Evolutionary conservation across 2,113 vertebrate species (phyloP), one percentile per base, ranked within the genome.

Genomic region (Rhinopomastus cyanomelas): DNA sequence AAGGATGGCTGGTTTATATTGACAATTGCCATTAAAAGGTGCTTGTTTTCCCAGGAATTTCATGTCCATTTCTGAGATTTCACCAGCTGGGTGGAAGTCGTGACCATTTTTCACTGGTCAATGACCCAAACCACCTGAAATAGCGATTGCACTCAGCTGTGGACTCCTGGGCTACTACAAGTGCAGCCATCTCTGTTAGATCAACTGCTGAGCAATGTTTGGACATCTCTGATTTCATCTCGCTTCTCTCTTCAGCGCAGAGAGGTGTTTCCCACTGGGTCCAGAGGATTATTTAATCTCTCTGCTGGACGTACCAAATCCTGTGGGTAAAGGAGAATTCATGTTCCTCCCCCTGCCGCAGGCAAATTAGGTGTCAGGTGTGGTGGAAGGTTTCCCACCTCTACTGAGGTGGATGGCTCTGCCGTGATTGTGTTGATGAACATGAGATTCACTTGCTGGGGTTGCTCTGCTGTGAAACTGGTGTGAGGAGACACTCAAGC

Each of bases 171-270:
- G 71, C 71, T 81, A 10, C 2, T 25, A 20, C 22, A 4, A 5
- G 10, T 2, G 2, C n/a, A 81, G 81, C 53, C 69, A 36, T 5
- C 64, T 51, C 71, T 42, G 34, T 49, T 67, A 25, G n/a, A 30
- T 29, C n/a, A 81, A 67, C 72, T 64, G 72, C 74, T 95, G 93
- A 59, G 62, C 57, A 90, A 62, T 72, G 74, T 81, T 81, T 84
- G 88, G 74, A 46, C 83, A 86, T 21, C 62, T 94, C 89, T 82
- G 71, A 59, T 89, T 55, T 52, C 84, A 85, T 82, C 59, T 92
- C 5, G 0, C 76, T 75, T 60, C 69, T 87, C 73, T 55, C 83
- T 81, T 60, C 85, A 91, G 73, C 92, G 64, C 66, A 66, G 77
- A 78, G 77, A 76, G 51, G 30, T 76, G 17, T 67, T 88, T 81